A percentile compares a stretch with the other conserved stretches of the same genome.
Conservation (phyloP, 2,797 vertebrate genomes). For the Pseudochirops corinnae region DNA sequence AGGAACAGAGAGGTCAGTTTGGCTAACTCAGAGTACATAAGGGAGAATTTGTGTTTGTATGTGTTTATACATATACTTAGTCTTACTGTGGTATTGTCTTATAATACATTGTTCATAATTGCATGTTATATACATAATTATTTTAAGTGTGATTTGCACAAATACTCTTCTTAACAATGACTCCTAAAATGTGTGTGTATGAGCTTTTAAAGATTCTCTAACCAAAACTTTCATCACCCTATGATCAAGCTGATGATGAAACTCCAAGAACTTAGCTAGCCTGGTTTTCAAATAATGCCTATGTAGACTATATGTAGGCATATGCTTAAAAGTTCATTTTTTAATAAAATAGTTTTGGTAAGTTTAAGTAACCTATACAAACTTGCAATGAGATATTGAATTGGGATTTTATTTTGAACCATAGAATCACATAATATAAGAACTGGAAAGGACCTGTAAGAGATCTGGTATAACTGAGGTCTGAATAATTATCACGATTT, state of each 20-base stretch:
- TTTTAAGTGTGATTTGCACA: neutral
- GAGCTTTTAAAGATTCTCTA: neutral
- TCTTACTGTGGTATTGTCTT: neutral
- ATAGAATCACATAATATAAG: neutral
- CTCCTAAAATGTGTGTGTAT: neutral
- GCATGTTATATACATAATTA: neutral
- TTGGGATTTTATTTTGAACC: neutral
- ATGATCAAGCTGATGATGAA: neutral
- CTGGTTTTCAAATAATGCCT: neutral
- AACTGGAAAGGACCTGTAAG: neutral
- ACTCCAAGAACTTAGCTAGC: neutral
- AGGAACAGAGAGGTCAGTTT: neutral
- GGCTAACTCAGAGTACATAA: neutral
- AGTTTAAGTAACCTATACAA: neutral
- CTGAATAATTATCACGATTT: neutral
- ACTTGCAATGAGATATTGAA: neutral
- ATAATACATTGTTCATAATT: neutral
- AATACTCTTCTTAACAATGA: neutral
- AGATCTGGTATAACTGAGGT: neutral
- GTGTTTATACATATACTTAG: neutral
- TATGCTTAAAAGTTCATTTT: neutral
- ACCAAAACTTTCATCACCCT: neutral
- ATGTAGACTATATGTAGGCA: neutral
- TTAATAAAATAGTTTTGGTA: neutral
- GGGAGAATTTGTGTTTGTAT: accelerated